Evolutionary conservation across 2,888 invertebrate genomes (phyloP).

Genomic region (Piscicola geometra): DNA sequence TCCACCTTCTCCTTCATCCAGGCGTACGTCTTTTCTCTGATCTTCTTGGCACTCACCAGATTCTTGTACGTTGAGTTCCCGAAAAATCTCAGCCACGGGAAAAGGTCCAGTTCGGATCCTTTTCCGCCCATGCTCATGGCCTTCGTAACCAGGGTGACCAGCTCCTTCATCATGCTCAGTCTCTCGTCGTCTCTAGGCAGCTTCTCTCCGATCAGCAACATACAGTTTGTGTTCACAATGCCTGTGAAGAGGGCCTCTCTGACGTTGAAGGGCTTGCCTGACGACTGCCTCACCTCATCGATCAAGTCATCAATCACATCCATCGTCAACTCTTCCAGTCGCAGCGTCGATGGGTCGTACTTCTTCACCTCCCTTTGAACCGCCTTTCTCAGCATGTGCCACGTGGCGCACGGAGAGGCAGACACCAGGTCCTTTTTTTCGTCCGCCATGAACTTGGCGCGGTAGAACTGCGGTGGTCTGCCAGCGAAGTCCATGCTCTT

Average conservation of each 20-base stretch:
- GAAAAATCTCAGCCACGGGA: slow-evolving; percentile 46
- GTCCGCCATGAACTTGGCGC: slow-evolving; percentile 37
- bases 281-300: background rate
- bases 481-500: slow-evolving; percentile 47
- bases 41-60: slow-evolving; percentile 44
- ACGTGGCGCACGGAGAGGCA: slow-evolving; percentile 31
- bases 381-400: slow-evolving; percentile 31
- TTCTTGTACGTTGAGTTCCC: slow-evolving; percentile 42
- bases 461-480: slow-evolving; percentile 34
- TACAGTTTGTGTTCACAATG: slow-evolving; percentile 33
- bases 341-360: slow-evolving; percentile 33
- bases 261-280: slow-evolving; percentile 22
- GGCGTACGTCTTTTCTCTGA: slow-evolving; percentile 44
- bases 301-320: slow-evolving; percentile 34
- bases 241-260: slow-evolving; percentile 30
- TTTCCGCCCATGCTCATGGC: slow-evolving; percentile 38
- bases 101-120: slow-evolving; percentile 46
- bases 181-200: slow-evolving; percentile 16
- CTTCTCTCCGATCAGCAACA: slow-evolving; percentile 37
- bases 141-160: slow-evolving; percentile 31
- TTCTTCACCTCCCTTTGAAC: slow-evolving; percentile 33
- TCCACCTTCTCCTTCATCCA: slow-evolving; percentile 33
- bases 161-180: slow-evolving; percentile 26
- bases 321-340: slow-evolving; percentile 34
- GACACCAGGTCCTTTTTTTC: slow-evolving; percentile 37